Percentiles rank a stretch among this genome's conserved stretches.
phyloP scores from a whole-genome alignment of 2,888 invertebrate genomes.

The Blera fallax region DNA sequence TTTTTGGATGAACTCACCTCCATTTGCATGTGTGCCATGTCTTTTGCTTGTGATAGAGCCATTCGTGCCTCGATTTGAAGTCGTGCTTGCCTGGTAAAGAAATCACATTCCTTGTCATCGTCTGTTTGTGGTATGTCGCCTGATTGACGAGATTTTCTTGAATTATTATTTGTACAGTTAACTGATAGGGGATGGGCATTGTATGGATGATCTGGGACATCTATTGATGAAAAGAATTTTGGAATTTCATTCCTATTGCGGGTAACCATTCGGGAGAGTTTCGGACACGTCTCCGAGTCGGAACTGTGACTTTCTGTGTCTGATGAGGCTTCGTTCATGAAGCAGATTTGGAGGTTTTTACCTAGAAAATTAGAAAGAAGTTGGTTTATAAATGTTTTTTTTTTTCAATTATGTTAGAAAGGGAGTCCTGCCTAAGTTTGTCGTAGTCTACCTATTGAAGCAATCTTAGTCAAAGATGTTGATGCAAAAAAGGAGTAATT shows the following conservation, averaged over 20 bases:
- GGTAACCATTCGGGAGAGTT: constrained; percentile 76
- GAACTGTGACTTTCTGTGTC: constrained; percentile 91
- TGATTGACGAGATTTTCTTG: constrained; percentile 62
- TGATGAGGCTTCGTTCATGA: constrained; percentile 95
- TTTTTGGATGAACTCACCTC: constrained; percentile 87
- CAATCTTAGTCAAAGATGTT: no score
- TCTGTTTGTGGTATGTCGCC: constrained; percentile 82
- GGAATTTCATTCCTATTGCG: constrained; percentile 69
- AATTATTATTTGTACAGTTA: constrained; percentile 74
- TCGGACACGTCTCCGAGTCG: constrained; percentile 85
- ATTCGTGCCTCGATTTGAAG: constrained; percentile 93
- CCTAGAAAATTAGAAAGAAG: constrained; percentile 82
- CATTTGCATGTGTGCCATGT: constrained; percentile 96
- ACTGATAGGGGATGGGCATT: constrained; percentile 77
- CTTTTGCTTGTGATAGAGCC: constrained; percentile 94
- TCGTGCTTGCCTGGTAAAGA: constrained; percentile 90
- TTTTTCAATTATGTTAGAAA: no score
- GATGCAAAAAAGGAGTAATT: no score
- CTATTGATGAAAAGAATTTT: constrained; percentile 64
- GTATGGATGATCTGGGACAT: constrained; percentile 75
- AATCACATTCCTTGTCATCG: constrained; percentile 87
- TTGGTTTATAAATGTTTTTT: background rate
- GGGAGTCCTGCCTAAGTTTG: no score
- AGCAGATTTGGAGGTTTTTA: constrained; percentile 97
- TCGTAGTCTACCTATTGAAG: no score